Evolutionary conservation across 2,888 invertebrate species (phyloP).

Genomic region (Meghimatium bilineatum): DNA sequence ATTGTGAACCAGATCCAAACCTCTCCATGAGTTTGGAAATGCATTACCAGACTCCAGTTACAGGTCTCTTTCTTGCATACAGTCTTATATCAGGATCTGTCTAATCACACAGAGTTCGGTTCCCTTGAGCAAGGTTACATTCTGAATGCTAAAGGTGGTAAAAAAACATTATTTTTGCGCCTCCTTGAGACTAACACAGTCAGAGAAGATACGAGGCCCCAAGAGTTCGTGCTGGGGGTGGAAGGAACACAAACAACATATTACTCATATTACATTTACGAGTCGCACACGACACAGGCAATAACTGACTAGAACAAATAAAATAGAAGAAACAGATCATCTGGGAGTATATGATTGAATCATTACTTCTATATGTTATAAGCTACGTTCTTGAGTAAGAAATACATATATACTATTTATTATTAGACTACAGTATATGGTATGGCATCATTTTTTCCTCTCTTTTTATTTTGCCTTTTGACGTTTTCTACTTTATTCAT

Average conservation of each 20-base stretch:
- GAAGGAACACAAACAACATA: not conserved
- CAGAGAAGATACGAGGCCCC: not conserved
- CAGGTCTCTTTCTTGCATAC: not conserved
- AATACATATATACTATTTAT: too few relatives aligned
- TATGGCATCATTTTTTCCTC: too few relatives aligned
- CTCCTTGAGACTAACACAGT: not conserved
- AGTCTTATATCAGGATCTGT: not conserved
- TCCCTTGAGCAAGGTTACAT: conserved; percentile 9
- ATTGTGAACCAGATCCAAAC: conserved; percentile 30
- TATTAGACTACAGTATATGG: too few relatives aligned
- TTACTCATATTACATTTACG: not conserved
- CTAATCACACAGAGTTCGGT: conserved; percentile 17
- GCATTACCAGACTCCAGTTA: not conserved
- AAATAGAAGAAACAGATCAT: too few relatives aligned
- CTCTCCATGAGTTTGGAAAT: conserved; percentile 13
- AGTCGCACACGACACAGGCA: too few relatives aligned
- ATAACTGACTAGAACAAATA: too few relatives aligned
- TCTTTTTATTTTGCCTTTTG: too few relatives aligned
- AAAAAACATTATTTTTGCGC: not conserved
- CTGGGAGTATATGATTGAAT: too few relatives aligned
- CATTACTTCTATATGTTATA: too few relatives aligned
- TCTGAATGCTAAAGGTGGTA: conserved; percentile 20
- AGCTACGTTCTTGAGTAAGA: too few relatives aligned
- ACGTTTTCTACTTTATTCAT: too few relatives aligned
- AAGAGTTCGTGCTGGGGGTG: not conserved